Conservation (phyloP, 1,140 invertebrate genomes). For the Heliconius hermathena region DNA sequence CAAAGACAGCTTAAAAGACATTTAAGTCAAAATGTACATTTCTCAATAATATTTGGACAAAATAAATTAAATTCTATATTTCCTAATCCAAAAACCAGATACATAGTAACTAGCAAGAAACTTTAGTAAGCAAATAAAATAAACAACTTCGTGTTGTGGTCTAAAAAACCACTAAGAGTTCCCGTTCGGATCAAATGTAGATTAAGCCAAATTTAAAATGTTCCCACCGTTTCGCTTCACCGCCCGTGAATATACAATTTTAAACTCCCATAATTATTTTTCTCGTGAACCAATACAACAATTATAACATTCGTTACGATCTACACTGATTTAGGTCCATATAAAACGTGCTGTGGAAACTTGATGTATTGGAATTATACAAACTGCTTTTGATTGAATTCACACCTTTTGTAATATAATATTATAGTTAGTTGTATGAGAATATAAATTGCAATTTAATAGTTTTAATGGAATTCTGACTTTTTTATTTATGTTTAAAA, state of each 20-base stretch:
- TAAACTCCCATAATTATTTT: constrained; percentile 75
- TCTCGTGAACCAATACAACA: constrained; percentile 75
- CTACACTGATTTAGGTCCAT: constrained; percentile 58
- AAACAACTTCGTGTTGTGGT: constrained; percentile 52
- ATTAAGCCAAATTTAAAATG: constrained; percentile 68
- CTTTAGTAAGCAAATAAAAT: constrained; percentile 32
- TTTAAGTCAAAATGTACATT: neutral
- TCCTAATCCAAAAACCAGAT: neutral
- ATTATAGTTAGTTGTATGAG: neutral
- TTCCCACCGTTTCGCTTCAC: constrained; percentile 78
- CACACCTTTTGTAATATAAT: neutral
- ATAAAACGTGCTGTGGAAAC: constrained; percentile 51
- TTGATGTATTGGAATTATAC: constrained; percentile 29
- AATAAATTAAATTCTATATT: neutral
- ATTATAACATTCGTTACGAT: constrained; percentile 77
- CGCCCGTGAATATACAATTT: constrained; percentile 68
- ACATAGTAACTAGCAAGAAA: neutral
- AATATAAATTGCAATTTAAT: neutral
- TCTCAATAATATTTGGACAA: no score
- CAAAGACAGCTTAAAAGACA: neutral
- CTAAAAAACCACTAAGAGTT: constrained; percentile 63
- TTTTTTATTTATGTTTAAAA: neutral
- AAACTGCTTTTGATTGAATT: constrained; percentile 15
- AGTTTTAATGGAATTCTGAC: neutral
- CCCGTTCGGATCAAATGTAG: constrained; percentile 74